Evolutionary conservation across 1,140 invertebrate species (phyloP).

Genomic region (Linepithema humile): DNA sequence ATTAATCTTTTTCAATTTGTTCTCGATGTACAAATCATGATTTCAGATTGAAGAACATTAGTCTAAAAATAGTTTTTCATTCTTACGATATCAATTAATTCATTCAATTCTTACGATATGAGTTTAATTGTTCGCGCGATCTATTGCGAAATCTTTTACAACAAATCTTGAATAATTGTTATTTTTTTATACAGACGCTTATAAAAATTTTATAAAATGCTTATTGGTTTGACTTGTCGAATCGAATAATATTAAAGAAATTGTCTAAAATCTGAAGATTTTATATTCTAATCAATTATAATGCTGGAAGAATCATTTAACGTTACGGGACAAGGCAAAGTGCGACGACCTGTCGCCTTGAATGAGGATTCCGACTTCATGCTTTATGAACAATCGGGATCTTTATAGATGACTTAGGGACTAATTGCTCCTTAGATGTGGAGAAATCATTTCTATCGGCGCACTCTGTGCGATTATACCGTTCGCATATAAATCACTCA

Average conservation of each 20-base stretch:
- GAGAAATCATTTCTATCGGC: constrained; percentile 15
- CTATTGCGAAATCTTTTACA: background rate
- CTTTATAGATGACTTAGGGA: background rate
- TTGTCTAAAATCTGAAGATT: no score
- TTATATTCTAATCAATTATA: no score
- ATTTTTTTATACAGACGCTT: background rate
- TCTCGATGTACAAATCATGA: background rate
- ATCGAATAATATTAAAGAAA: no score
- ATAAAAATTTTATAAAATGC: background rate
- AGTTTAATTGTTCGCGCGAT: background rate
- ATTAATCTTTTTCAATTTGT: background rate
- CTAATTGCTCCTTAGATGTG: background rate
- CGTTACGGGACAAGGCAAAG: background rate
- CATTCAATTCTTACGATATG: background rate
- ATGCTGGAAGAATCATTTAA: no score
- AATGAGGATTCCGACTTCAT: background rate
- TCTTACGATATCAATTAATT: background rate
- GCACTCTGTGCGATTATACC: background rate
- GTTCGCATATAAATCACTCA: constrained; percentile 42
- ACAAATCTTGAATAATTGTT: background rate
- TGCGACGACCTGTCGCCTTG: background rate
- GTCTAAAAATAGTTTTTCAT: background rate
- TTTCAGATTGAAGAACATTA: background rate
- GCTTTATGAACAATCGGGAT: background rate
- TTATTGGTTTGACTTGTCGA: background rate